Percentiles rank a stretch among this genome's conserved stretches.
These are phyloP conservation scores for Pipistrellus kuhlii DNA, from an alignment of 2,797 vertebrate genomes.

Conservation along the genomic window DNA sequence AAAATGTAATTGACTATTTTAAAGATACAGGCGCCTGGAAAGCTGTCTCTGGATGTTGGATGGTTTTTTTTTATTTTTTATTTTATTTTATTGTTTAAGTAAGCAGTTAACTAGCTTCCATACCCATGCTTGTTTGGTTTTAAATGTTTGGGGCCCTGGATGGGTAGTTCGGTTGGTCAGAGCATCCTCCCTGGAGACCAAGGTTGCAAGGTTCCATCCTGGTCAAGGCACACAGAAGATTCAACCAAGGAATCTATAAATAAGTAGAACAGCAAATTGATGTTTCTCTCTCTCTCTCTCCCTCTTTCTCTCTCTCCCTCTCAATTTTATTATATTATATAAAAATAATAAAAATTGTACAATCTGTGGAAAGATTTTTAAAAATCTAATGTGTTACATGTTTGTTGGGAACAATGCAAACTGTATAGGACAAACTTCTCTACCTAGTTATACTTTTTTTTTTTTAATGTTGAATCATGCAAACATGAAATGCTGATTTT, in stretches of 20 bases:
- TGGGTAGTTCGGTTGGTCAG: not conserved
- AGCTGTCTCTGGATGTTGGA: not conserved
- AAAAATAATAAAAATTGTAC: not conserved
- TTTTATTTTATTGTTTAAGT: not conserved
- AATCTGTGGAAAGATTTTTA: not conserved
- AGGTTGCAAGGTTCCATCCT: not conserved
- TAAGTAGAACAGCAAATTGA: not conserved
- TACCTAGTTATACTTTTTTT: not conserved
- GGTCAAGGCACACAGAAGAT: not conserved
- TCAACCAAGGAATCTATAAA: not conserved
- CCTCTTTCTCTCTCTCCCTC: no score
- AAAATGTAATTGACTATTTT: not conserved
- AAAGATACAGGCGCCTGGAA: not conserved
- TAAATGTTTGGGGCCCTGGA: not conserved
- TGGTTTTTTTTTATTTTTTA: not conserved
- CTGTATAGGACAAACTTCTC: not conserved
- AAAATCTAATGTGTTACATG: not conserved
- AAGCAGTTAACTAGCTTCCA: not conserved
- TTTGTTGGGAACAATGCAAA: not conserved
- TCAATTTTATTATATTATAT: no score
- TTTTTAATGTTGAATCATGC: not conserved
- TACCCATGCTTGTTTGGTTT: no score
- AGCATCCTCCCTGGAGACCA: not conserved
- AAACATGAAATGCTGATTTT: conserved; percentile 50
- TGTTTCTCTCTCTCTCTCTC: not conserved